phyloP scores from a whole-genome alignment of 37 sponge, comb jelly and placozoan species.

The Cladorhizidae sp. region DNA sequence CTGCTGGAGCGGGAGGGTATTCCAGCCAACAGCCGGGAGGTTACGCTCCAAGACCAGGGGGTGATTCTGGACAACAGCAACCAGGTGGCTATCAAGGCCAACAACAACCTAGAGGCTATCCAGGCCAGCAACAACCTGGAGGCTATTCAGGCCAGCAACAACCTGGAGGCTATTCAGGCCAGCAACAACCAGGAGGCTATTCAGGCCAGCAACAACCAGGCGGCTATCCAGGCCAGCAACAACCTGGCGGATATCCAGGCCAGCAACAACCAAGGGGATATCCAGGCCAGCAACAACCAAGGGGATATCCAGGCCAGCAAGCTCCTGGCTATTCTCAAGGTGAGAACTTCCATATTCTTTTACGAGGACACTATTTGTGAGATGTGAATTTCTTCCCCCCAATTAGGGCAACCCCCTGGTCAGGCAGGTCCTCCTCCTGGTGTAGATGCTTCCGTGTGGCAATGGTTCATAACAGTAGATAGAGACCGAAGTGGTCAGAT shows the following conservation, averaged over 20 bases:
- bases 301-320: conserved; percentile 52
- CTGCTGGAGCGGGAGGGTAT: conserved; percentile 25
- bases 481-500: conserved; percentile 71
- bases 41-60: conserved; percentile 27
- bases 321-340: conserved; percentile 31
- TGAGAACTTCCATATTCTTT: too few species aligned
- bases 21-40: conserved; percentile 1
- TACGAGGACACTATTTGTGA: too few species aligned
- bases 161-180: conserved; percentile 35
- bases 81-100: conserved; percentile 36
- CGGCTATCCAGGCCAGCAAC: conserved; percentile 16
- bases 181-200: conserved; percentile 9
- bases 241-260: conserved; percentile 47
- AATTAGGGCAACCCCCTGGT: too few species aligned
- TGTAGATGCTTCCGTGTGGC: conserved; percentile 65
- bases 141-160: conserved; percentile 9
- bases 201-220: conserved; percentile 17
- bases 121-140: conserved; percentile 13
- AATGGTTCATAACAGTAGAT: conserved; percentile 83
- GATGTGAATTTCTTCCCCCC: too few species aligned
- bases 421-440: conserved; percentile 67
- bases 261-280: conserved; percentile 46
- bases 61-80: neutral
- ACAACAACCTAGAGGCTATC: conserved; percentile 11
- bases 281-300: conserved; percentile 22